Percentiles rank a stretch among this genome's conserved stretches.
phyloP scores from a whole-genome alignment of 2,888 invertebrate species.

The Polydrusus cervinus region DNA sequence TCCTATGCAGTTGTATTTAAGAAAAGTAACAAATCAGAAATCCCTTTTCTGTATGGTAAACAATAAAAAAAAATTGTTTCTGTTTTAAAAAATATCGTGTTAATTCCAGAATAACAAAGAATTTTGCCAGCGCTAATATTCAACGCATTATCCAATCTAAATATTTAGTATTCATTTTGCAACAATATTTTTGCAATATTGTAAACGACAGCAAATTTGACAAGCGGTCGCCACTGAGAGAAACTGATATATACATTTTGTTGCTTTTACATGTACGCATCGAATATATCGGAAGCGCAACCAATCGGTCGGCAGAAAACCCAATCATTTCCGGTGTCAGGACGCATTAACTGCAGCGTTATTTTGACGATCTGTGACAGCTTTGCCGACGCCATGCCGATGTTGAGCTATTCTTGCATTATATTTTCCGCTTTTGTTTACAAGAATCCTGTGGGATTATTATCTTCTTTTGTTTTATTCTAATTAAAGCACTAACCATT shows the following conservation, averaged over 20 bases:
- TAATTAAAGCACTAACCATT: conserved; percentile 5
- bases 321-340: conserved; percentile 77
- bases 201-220: conserved; percentile 38
- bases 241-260: conserved; percentile 49
- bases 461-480: conserved; percentile 4
- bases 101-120: neutral
- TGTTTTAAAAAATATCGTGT: no score
- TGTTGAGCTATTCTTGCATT: conserved; percentile 43
- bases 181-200: conserved; percentile 37
- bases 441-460: conserved; percentile 18
- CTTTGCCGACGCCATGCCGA: conserved; percentile 58
- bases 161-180: conserved; percentile 27
- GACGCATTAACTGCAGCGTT: conserved; percentile 74
- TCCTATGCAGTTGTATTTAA: no score
- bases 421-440: conserved; percentile 35
- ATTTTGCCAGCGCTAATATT: conserved; percentile 1
- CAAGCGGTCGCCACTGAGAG: conserved; percentile 40
- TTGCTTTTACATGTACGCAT: conserved; percentile 52
- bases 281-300: conserved; percentile 60
- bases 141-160: conserved; percentile 9
- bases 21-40: no score
- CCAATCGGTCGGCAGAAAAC: conserved; percentile 72
- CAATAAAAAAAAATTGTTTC: no score
- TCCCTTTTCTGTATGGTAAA: no score
- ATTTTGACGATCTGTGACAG: conserved; percentile 67